These are phyloP conservation scores for Darevskia mixta DNA, from an alignment of 2,797 vertebrate genomes.

Conservation along the genomic window DNA sequence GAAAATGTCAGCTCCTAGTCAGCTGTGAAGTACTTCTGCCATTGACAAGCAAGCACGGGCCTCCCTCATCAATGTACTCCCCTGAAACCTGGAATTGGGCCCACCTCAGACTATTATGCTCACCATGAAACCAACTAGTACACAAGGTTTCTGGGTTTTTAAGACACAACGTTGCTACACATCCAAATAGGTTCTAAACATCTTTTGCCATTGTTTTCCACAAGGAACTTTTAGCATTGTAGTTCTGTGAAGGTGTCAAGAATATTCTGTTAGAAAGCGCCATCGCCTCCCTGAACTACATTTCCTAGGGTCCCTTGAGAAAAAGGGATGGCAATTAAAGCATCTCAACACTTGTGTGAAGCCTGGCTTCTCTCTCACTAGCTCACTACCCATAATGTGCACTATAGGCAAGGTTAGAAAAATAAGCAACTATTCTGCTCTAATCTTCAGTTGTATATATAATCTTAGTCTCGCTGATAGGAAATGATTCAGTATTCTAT, in stretches of 20 bases:
- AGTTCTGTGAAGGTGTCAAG: not conserved
- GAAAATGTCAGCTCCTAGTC: too few species aligned
- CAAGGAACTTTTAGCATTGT: not conserved
- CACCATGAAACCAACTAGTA: not conserved
- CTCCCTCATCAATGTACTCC: too few species aligned
- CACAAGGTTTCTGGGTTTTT: not conserved
- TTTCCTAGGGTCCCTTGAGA: not conserved
- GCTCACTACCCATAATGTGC: not conserved
- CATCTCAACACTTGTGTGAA: too few species aligned
- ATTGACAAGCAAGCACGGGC: too few species aligned
- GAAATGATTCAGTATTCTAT: constrained; percentile 73
- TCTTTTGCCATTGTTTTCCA: not conserved
- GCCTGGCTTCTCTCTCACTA: not conserved
- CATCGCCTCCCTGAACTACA: not conserved
- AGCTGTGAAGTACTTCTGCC: too few species aligned
- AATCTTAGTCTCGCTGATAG: constrained; percentile 67
- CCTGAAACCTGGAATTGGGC: too few species aligned
- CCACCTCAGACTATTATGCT: not conserved
- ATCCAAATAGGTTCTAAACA: not conserved
- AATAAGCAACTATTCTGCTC: constrained; percentile 44
- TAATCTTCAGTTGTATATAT: constrained; percentile 44
- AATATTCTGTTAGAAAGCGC: not conserved
- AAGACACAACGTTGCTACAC: too few species aligned
- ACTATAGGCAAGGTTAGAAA: constrained; percentile 6
- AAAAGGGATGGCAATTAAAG: not conserved